Conservation (phyloP, 2,113 vertebrate species). For the Thomomys bottae region DNA sequence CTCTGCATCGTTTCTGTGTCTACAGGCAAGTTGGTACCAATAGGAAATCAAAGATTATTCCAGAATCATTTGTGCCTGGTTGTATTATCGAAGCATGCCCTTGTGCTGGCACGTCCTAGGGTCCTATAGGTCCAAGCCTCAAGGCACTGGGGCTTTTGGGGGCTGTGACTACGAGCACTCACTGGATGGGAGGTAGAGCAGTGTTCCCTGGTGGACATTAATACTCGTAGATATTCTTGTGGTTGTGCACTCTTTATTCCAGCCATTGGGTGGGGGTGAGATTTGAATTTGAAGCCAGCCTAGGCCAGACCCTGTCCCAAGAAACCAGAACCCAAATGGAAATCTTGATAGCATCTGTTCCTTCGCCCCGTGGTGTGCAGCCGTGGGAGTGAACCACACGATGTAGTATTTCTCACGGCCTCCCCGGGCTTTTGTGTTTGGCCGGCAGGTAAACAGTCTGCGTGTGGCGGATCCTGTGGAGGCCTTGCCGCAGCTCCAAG, state of each 20-base stretch:
- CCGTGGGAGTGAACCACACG: neutral
- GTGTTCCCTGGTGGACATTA: neutral
- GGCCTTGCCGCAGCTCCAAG: slow-evolving; percentile 85
- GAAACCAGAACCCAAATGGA: neutral
- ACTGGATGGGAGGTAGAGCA: neutral
- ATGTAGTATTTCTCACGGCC: rapidly evolving
- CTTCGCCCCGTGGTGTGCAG: neutral
- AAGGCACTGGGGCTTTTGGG: neutral
- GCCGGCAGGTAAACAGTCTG: slow-evolving; percentile 88
- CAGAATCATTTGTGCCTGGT: slow-evolving; percentile 16
- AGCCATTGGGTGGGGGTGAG: neutral
- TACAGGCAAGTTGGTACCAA: neutral
- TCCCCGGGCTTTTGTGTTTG: neutral
- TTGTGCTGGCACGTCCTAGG: neutral
- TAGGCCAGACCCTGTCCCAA: neutral
- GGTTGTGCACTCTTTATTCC: neutral
- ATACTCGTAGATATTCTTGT: neutral
- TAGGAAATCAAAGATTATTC: neutral
- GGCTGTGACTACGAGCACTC: neutral
- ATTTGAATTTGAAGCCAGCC: neutral
- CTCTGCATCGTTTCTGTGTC: neutral
- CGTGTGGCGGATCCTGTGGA: slow-evolving; percentile 80
- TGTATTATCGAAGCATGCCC: neutral
- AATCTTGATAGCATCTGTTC: neutral
- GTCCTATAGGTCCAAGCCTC: neutral